A percentile compares a stretch with the other conserved stretches of the same genome.
These are phyloP conservation scores for Luperina testacea DNA, from an alignment of 2,888 invertebrate species.

Conservation along the genomic window DNA sequence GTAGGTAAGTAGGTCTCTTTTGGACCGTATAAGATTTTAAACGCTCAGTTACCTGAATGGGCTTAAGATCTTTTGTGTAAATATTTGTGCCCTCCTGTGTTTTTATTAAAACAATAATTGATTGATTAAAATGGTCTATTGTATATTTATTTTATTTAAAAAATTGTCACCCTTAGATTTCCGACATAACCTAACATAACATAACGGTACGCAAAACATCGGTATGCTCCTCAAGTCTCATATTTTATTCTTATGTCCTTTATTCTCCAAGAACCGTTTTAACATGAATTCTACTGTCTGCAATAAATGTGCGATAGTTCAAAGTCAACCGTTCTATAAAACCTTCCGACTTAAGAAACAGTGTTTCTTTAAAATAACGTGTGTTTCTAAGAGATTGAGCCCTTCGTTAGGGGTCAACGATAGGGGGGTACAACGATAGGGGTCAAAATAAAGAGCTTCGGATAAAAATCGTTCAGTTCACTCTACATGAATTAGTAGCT, in stretches of 20 bases:
- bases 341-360: background rate
- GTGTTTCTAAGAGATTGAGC: conserved; percentile 38
- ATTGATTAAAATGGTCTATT: background rate
- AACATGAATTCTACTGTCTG: background rate
- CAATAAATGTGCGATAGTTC: background rate
- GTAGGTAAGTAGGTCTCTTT: background rate
- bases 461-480: conserved; percentile 31
- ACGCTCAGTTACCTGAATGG: background rate
- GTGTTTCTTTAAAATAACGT: conserved; percentile 9
- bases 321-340: background rate
- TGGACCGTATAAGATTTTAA: background rate
- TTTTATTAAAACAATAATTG: background rate
- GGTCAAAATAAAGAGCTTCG: conserved; percentile 17
- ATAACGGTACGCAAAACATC: background rate
- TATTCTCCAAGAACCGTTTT: background rate
- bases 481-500: conserved; percentile 37
- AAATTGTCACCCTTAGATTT: background rate
- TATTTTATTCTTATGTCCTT: background rate
- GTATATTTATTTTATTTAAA: background rate
- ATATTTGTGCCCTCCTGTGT: background rate
- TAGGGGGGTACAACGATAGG: conserved; percentile 41
- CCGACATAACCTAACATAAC: background rate
- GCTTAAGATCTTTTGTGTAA: background rate
- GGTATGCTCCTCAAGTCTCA: background rate
- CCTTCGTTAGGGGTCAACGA: conserved; percentile 22